Evolutionary conservation across 2,113 vertebrate species (phyloP), one percentile per base, ranked within the genome.

Genomic region (zebrafish (Danio rerio)): DNA sequence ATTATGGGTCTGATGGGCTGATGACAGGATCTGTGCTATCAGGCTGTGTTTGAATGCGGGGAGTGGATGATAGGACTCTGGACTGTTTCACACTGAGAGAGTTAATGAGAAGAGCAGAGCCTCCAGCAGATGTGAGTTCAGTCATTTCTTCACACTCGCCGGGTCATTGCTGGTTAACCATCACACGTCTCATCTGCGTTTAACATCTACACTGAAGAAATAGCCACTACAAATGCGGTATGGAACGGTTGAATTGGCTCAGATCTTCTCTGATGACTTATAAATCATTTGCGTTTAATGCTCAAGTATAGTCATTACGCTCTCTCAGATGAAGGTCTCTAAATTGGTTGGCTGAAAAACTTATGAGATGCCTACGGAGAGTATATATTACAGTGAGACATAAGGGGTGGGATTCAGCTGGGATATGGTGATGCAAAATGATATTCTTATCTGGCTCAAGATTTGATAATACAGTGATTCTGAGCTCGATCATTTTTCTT

Each of bases 1-100:
- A 69, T 83, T 71, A 78, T 69, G 20, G 65, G 66, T 70, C 63
- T 78, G 81, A 78, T 56, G 70, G 65, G 31, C 50, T 74, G 70
- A 72, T 74, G 31, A 63, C 80, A 55, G 70, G 59, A 73, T 74
- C 70, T 80, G 20, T 62, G 71, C 70, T n/a, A 47, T 73, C 59
- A 53, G 47, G 49, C 70, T 58, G 63, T 42, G 74, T 42, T 62
- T 65, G 45, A 78, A 31, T 5, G 53, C 18, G 15, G 18, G 18
- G 58, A 77, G 74, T 50, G 58, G 58, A 63, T 77, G 74, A 63
- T 56, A 50, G 58, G 8, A 8, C 74, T 31, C 43, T 49, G 45
- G 74, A 63, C 74, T 16, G 43, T 8, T 58, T 63, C 74, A 63
- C 58, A 77, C 74, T 31, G 74, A 70, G 73, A 70, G 65, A 62